Evolutionary conservation across 92 coral and sea anemone species (phyloP), one percentile per base, ranked within the genome.

Genomic region (Micromussa lordhowensis): DNA sequence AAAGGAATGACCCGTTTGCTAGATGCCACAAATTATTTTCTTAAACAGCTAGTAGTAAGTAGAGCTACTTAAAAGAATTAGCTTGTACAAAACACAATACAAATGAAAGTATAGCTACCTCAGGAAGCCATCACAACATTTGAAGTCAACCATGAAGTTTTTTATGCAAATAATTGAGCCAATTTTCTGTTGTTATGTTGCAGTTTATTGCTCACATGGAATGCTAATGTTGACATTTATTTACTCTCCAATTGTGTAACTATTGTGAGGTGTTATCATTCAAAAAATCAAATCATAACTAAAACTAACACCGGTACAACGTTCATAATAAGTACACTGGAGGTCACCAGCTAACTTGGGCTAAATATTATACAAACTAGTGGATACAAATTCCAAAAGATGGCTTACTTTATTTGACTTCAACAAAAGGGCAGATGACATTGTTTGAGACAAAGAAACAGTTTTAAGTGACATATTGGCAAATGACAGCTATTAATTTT

Each of bases 201-300:
- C 75, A 66, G 21, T n/a, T 36, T 30, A 77, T 86, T 63, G 68
- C 61, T 63, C 83, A 86, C 83, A 1, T 44, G 89, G 89, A 86
- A 86, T 77, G 88, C 59, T 66, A 61, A 77, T 86, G 68, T 86
- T 86, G 77, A 77, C 83, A 35, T 48, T 61, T 28, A 48, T 24
- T n/a, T 3, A 10, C 11, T 9, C 30, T 51, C 44, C 82, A 61
- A 40, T 17, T 16, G 18, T 26, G 64, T 36, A 57, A 31, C n/a
- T 55, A 58, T 36, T 35, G 61, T 15, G 58, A 75, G 44, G 44
- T 35, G 71, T 17, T 24, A 66, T 28, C 71, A 26, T 28, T 66
- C 18, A 66, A 66, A 18, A 66, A 66, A 18, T 12, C 71, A 24
- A 61, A 66, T 66, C 29, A 66, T 8, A 28, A 66, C 32, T 26